Percentiles rank a stretch among this genome's conserved stretches.
Evolutionary conservation across 2,113 vertebrate species (phyloP).

Genomic region (Zapornia atra): DNA sequence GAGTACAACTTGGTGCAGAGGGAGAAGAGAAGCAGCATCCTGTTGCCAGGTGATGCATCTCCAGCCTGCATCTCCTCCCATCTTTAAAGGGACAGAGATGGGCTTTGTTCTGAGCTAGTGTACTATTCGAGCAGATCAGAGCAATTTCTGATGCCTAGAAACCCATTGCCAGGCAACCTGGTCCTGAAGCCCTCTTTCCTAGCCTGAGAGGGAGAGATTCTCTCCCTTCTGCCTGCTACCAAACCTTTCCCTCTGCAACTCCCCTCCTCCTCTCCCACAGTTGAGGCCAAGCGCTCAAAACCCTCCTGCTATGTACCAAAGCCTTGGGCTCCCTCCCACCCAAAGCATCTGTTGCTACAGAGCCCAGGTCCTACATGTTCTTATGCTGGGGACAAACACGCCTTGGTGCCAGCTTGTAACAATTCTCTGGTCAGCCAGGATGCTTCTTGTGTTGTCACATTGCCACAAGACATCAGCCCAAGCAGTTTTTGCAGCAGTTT

Average conservation of each 20-base stretch:
- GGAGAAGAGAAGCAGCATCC: background rate
- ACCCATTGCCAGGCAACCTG: conserved; percentile 24
- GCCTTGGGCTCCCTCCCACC: background rate
- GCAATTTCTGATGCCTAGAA: background rate
- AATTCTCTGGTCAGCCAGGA: background rate
- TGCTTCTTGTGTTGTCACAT: background rate
- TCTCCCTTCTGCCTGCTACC: background rate
- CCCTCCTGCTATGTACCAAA: background rate
- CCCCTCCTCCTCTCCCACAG: background rate
- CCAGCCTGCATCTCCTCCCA: background rate
- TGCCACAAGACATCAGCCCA: background rate
- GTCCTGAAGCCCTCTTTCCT: background rate
- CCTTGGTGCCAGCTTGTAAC: background rate
- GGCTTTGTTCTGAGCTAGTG: background rate
- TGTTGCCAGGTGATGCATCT: background rate
- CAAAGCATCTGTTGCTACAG: background rate
- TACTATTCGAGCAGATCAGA: background rate
- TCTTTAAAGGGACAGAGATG: background rate
- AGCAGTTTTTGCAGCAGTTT: background rate
- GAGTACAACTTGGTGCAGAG: background rate
- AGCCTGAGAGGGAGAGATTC: background rate
- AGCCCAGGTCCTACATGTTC: background rate
- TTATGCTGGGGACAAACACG: background rate
- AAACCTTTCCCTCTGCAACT: background rate
- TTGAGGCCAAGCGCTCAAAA: background rate